phyloP scores from a whole-genome alignment of 2,888 invertebrate species.

The Venustoraphidia nigricollis region DNA sequence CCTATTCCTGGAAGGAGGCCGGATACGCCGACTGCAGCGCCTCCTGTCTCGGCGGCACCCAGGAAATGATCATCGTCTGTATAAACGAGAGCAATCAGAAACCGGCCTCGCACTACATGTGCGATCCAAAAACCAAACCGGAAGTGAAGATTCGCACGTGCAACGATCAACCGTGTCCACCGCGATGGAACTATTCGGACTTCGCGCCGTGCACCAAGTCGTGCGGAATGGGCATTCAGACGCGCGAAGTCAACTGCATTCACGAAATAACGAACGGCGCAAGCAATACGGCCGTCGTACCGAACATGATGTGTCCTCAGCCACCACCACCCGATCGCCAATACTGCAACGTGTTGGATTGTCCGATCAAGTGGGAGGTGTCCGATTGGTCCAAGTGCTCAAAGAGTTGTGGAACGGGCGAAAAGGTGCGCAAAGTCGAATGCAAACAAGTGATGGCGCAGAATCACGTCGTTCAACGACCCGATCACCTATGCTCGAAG shows the following conservation, averaged over 20 bases:
- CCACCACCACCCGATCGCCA: conserved; percentile 79
- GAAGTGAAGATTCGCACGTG: conserved; percentile 79
- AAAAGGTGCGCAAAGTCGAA: conserved; percentile 66
- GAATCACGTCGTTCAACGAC: conserved; percentile 73
- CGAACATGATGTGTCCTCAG: conserved; percentile 83
- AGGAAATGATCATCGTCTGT: conserved; percentile 80
- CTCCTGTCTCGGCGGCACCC: conserved; percentile 77
- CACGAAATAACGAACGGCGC: conserved; percentile 75
- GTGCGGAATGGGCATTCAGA: conserved; percentile 89
- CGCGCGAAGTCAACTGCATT: conserved; percentile 76
- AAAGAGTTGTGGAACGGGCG: conserved; percentile 83
- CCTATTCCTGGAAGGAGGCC: conserved; percentile 77
- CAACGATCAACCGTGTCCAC: conserved; percentile 92
- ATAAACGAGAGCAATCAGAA: conserved; percentile 74
- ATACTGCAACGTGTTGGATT: conserved; percentile 85
- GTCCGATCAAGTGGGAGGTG: conserved; percentile 79
- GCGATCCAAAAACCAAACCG: conserved; percentile 74
- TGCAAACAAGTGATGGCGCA: conserved; percentile 91
- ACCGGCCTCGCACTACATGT: conserved; percentile 75
- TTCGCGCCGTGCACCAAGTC: conserved; percentile 82
- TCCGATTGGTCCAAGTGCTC: conserved; percentile 87
- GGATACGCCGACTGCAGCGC: conserved; percentile 90
- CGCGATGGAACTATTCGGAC: conserved; percentile 83
- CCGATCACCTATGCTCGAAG: conserved; percentile 57
- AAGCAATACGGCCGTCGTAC: conserved; percentile 82